phyloP scores from a whole-genome alignment of 2,888 invertebrate genomes.

The Sinohyriopsis cumingii region DNA sequence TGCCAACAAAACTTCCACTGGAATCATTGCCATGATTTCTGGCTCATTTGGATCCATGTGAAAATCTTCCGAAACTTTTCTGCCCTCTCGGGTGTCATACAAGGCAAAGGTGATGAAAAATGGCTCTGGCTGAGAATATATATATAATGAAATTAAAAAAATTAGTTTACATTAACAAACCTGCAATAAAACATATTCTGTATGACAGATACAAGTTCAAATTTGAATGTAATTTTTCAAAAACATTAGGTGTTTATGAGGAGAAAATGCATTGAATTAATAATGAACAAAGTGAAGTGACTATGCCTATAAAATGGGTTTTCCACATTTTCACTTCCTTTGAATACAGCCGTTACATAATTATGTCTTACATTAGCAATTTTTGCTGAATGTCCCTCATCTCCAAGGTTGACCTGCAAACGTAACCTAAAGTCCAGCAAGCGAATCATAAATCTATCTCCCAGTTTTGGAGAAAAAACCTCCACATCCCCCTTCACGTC shows the following conservation, averaged over 20 bases:
- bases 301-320: no score
- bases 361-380: no score
- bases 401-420: constrained; percentile 85
- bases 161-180: neutral
- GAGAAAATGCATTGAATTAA: no score
- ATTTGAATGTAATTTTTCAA: neutral
- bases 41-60: constrained; percentile 74
- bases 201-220: neutral
- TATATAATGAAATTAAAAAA: no score
- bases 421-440: constrained; percentile 89
- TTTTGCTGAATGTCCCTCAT: constrained; percentile 78
- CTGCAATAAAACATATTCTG: neutral
- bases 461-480: constrained; percentile 85
- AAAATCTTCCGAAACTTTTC: constrained; percentile 94
- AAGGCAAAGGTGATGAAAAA: constrained; percentile 91
- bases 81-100: constrained; percentile 89
- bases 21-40: constrained; percentile 66
- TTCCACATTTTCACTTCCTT: no score
- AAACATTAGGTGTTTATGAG: neutral
- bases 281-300: no score
- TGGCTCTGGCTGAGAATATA: constrained; percentile 83
- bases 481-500: constrained; percentile 65
- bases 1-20: constrained; percentile 54
- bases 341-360: no score
- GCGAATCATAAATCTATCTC: constrained; percentile 86